A percentile compares a stretch with the other conserved stretches of the same genome.
Evolutionary conservation across 2,888 invertebrate species (phyloP).

Genomic region (Amiota minor): DNA sequence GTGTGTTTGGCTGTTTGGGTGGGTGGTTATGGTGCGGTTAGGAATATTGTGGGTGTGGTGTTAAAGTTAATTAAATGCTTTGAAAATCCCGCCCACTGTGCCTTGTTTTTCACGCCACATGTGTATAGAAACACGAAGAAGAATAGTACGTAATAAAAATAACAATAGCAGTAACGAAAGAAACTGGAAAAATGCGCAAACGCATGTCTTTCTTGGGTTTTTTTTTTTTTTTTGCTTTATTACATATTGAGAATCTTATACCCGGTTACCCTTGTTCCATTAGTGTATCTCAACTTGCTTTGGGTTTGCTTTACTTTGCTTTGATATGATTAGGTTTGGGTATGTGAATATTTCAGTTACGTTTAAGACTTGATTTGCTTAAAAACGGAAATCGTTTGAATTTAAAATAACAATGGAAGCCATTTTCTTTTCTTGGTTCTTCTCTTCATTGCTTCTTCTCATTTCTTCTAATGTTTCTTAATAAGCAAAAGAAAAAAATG

Average conservation of each 20-base stretch:
- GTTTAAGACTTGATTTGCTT: too few relatives aligned
- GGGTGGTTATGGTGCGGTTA: too few relatives aligned
- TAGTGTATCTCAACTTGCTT: too few relatives aligned
- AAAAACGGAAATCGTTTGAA: not conserved
- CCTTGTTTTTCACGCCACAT: not conserved
- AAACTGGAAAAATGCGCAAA: not conserved
- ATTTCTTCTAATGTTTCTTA: not conserved
- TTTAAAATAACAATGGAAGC: slow-evolving; percentile 23
- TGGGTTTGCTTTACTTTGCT: not conserved
- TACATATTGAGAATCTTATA: too few relatives aligned
- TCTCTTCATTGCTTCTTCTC: not conserved
- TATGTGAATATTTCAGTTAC: not conserved
- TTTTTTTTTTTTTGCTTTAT: too few relatives aligned
- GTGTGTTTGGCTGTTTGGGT: too few relatives aligned
- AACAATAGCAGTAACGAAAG: too few relatives aligned
- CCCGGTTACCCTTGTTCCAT: too few relatives aligned
- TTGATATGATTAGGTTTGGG: not conserved
- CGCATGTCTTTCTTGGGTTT: not conserved
- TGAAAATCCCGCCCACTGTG: slow-evolving; percentile 16
- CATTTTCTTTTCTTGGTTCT: not conserved
- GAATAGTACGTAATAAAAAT: not conserved
- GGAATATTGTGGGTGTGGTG: not conserved
- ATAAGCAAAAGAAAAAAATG: not conserved
- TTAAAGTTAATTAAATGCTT: slow-evolving; percentile 6
- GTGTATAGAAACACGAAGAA: not conserved